Evolutionary conservation across 1,140 invertebrate species (phyloP).

Genomic region (Diachasma alloeum): DNA sequence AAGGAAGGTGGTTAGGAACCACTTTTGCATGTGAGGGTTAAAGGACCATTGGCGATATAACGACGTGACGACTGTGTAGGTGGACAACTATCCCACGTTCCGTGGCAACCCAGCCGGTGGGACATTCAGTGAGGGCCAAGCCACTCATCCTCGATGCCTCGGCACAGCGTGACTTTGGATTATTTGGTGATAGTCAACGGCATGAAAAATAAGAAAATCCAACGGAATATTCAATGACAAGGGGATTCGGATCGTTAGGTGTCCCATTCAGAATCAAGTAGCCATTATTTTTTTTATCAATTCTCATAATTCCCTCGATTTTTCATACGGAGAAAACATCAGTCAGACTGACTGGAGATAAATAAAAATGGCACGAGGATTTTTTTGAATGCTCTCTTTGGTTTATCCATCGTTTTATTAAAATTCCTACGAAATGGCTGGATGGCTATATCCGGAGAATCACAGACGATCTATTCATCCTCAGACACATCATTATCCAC

Average conservation of each 20-base stretch:
- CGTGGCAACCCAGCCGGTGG: conserved; percentile 12
- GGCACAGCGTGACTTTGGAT: conserved; percentile 60
- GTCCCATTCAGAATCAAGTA: conserved; percentile 63
- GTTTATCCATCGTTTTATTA: neutral
- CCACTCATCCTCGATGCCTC: conserved; percentile 24
- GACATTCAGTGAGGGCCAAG: neutral
- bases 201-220: conserved; percentile 52
- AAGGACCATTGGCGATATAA: conserved; percentile 50
- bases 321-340: neutral
- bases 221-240: conserved; percentile 25
- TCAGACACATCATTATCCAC: conserved; percentile 51
- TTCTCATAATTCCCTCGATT: neutral
- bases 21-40: conserved; percentile 40
- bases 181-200: conserved; percentile 48
- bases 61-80: conserved; percentile 57
- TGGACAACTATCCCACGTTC: conserved; percentile 57
- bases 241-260: conserved; percentile 49
- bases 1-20: conserved; percentile 27
- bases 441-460: neutral
- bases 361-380: neutral
- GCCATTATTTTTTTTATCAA: conserved; percentile 48
- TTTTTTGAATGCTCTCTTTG: neutral
- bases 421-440: neutral
- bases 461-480: conserved; percentile 16
- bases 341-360: neutral